phyloP scores from a whole-genome alignment of 2,113 vertebrate genomes.

The Tauraco erythrolophus region DNA sequence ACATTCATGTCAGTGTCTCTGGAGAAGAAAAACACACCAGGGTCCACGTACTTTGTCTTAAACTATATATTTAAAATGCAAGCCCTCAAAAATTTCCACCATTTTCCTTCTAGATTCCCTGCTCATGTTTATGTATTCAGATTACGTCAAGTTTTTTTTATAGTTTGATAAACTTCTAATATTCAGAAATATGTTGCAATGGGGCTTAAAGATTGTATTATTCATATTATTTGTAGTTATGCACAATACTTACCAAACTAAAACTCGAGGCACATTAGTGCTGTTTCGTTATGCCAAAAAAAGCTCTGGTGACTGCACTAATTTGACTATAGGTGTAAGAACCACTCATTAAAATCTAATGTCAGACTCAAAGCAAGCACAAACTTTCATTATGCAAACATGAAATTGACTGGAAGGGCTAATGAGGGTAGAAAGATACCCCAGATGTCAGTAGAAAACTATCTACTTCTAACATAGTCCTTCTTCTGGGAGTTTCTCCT shows the following conservation, averaged over 20 bases:
- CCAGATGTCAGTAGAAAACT: slow-evolving; percentile 16
- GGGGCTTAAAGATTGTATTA: neutral
- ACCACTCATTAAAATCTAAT: slow-evolving; percentile 42
- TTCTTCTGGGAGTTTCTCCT: slow-evolving; percentile 8
- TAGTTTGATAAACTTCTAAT: neutral
- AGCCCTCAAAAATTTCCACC: neutral
- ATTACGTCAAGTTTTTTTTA: neutral
- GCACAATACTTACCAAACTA: neutral
- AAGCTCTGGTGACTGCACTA: slow-evolving; percentile 16
- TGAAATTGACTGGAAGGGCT: slow-evolving; percentile 31
- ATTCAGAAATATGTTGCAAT: neutral
- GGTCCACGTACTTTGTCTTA: neutral
- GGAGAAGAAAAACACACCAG: neutral
- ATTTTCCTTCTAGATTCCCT: neutral
- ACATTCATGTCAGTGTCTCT: neutral
- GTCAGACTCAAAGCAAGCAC: neutral
- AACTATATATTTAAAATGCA: neutral
- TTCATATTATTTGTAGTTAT: neutral
- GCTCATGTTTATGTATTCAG: neutral
- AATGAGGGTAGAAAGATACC: slow-evolving; percentile 20
- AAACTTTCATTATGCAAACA: slow-evolving; percentile 60
- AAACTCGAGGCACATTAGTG: neutral
- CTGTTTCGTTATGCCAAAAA: neutral
- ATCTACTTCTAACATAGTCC: neutral
- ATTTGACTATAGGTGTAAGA: slow-evolving; percentile 50